Evolutionary conservation across 2,797 vertebrate species (phyloP).

Genomic region (Neosilurus mollespiculum): DNA sequence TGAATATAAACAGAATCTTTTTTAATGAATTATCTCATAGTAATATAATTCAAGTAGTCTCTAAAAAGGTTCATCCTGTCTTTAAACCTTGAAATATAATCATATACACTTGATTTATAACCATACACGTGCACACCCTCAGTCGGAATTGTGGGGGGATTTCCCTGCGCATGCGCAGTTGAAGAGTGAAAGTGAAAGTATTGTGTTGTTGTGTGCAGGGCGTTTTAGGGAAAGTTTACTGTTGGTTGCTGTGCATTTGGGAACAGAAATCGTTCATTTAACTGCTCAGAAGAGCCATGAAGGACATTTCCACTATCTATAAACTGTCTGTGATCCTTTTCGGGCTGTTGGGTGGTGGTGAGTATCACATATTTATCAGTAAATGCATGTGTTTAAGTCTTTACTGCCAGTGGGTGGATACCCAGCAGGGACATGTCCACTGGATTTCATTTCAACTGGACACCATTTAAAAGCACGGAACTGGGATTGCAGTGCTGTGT

Average conservation of each 20-base stretch:
- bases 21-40: too few species aligned
- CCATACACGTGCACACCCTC: too few species aligned
- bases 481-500: background rate
- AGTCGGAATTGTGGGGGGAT: background rate
- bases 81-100: too few species aligned
- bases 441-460: background rate
- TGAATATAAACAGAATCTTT: too few species aligned
- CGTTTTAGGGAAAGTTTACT: background rate
- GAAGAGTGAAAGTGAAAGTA: conserved; percentile 1
- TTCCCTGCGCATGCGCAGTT: conserved; percentile 2
- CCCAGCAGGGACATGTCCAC: background rate
- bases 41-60: too few species aligned
- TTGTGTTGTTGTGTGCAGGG: too few species aligned
- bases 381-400: too few species aligned
- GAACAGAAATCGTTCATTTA: background rate
- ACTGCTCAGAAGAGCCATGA: background rate
- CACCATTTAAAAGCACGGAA: background rate
- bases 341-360: background rate
- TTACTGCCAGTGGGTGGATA: background rate
- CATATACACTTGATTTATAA: too few species aligned
- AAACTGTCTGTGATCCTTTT: conserved; percentile 4
- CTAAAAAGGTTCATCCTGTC: too few species aligned
- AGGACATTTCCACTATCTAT: conserved; percentile 21
- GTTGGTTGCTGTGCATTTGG: background rate
- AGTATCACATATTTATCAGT: background rate